Percentiles rank a stretch among this genome's conserved stretches.
Evolutionary conservation across 2,113 vertebrate species (phyloP).

Genomic region (Furnarius figulus): DNA sequence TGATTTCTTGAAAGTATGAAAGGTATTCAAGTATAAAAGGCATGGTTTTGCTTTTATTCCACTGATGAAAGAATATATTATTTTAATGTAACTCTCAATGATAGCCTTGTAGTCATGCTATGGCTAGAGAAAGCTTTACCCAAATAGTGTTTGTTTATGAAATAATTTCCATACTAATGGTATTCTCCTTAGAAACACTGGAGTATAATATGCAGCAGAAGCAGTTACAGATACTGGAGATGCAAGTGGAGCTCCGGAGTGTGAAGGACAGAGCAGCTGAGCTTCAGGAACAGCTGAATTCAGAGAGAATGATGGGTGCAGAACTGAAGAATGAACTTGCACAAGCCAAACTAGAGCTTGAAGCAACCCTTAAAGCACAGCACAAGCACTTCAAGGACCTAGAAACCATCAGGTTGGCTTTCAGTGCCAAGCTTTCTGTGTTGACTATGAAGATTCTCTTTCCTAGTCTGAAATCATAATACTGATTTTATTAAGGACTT

Average conservation of each 20-base stretch:
- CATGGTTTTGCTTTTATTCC: neutral
- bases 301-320: constrained; percentile 74
- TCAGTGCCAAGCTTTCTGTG: neutral
- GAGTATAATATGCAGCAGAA: constrained; percentile 72
- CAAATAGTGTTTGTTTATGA: neutral
- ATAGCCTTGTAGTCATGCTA: neutral
- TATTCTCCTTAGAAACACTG: constrained; percentile 58
- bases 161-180: neutral
- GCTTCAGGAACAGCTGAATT: constrained; percentile 75
- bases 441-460: neutral
- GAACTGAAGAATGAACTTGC: constrained; percentile 87
- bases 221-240: constrained; percentile 72
- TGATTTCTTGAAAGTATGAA: neutral
- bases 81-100: neutral
- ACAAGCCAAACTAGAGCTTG: constrained; percentile 89
- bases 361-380: constrained; percentile 86
- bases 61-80: neutral
- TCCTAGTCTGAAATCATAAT: neutral
- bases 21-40: neutral
- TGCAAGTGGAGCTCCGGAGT: constrained; percentile 74
- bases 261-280: constrained; percentile 67
- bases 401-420: constrained; percentile 86
- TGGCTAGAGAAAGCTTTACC: neutral
- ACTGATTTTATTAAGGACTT: neutral
- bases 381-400: constrained; percentile 91